Percentiles rank a stretch among this genome's conserved stretches.
Conservation (phyloP, 2,797 vertebrate genomes). For the Ficedula albicollis region DNA sequence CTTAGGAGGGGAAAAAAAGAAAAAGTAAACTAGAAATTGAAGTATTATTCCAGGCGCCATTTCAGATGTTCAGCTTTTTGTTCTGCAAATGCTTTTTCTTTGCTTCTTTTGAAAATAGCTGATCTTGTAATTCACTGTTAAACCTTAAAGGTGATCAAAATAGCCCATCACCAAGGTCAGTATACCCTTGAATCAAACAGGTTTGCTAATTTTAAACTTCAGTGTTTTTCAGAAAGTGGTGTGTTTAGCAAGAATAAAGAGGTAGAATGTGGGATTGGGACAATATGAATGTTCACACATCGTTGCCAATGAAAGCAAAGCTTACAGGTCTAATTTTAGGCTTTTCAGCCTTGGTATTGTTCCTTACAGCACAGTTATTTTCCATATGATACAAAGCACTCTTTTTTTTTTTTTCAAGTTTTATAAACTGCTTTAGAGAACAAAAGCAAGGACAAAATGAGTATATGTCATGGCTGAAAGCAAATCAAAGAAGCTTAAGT, state of each 20-base stretch:
- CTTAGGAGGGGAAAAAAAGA: background rate
- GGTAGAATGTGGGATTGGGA: constrained; percentile 13
- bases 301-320: constrained; percentile 61
- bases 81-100: background rate
- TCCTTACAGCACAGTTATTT: constrained; percentile 62
- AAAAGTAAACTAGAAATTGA: background rate
- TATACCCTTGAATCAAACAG: background rate
- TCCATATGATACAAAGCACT: constrained; percentile 63
- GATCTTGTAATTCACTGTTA: background rate
- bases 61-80: background rate
- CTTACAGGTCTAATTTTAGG: constrained; percentile 74
- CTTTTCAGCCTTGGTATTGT: constrained; percentile 72
- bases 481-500: constrained; percentile 50
- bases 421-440: constrained; percentile 59
- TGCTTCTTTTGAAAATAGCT: background rate
- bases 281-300: background rate
- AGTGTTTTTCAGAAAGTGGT: constrained; percentile 11
- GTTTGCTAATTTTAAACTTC: constrained; percentile 36
- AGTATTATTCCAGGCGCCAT: constrained; percentile 1
- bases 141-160: constrained; percentile 5
- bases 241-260: constrained; percentile 17
- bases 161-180: background rate
- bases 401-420: constrained; percentile 53
- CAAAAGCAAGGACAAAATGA: constrained; percentile 60
- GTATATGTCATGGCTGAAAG: constrained; percentile 51